Conservation (phyloP, 2,888 invertebrate genomes). For the Polydrusus tereticollis region DNA sequence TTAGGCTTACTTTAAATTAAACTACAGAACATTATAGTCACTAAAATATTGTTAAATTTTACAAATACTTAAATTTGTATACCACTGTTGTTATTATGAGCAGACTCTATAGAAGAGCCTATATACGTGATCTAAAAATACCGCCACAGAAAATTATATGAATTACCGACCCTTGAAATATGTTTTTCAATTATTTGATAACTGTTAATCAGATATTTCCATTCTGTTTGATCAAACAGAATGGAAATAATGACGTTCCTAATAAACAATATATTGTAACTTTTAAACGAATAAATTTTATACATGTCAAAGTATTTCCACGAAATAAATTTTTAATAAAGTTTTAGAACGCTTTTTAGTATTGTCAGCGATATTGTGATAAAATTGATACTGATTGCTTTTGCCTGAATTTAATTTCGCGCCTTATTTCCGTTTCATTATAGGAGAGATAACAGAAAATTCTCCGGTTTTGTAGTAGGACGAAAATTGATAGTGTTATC, state of each 20-base stretch:
- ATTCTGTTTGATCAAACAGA: too few species aligned
- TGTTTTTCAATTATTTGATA: constrained; percentile 5
- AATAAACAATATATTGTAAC: background rate
- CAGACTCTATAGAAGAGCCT: background rate
- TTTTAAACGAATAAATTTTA: background rate
- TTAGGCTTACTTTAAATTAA: too few species aligned
- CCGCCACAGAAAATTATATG: background rate
- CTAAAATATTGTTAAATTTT: too few species aligned
- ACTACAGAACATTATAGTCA: too few species aligned
- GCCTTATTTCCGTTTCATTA: background rate
- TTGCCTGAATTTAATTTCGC: background rate
- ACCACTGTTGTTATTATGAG: background rate
- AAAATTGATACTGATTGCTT: background rate
- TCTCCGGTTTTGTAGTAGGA: too few species aligned
- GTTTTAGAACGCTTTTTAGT: background rate
- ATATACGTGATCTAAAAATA: background rate
- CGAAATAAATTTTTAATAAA: background rate
- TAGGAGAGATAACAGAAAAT: background rate
- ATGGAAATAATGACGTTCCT: background rate
- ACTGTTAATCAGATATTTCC: background rate
- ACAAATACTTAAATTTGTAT: too few species aligned
- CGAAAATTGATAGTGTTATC: too few species aligned
- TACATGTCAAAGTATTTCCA: background rate
- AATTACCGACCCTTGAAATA: background rate
- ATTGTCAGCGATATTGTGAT: background rate